Evolutionary conservation across 2,797 vertebrate species (phyloP), one percentile per base, ranked within the genome.

Genomic region (Poeciliopsis infans): DNA sequence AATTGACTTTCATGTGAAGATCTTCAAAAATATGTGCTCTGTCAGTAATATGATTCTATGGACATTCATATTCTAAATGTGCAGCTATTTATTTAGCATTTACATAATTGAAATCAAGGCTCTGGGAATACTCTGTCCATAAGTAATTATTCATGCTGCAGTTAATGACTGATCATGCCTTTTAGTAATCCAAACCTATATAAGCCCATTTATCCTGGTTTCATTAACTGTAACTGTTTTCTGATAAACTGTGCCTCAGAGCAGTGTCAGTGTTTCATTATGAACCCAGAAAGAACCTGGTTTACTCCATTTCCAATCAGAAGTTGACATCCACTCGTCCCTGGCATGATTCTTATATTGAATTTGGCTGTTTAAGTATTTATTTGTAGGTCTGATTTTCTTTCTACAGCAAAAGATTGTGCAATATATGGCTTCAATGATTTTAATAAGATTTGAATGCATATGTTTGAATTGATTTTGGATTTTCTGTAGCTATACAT

Each of bases 201-300:
- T 70, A 75, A 68, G 57, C 53, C 20, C 5, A 18, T 39, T 57
- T 36, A 31, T 31, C n/a, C 51, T 10, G 13, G 71, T 84, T 59
- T 84, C 74, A 85, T 75, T 72, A 78, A 71, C 78, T 72, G 77
- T 74, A 55, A 66, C 59, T 64, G 72, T 79, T 69, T 80, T 86
- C n/a, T 71, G 70, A 82, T 74, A 66, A 83, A 71, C 43, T 71
- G 23, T 46, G 28, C 68, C 41, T 45, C 43, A 74, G 76, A 64
- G 72, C 10, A 68, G 55, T 33, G 55, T 39, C 33, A 41, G 45
- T 36, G 15, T 33, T 82, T 77, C 59, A 74, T 61, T 72, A 45
- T 57, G 59, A 82, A 78, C 43, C 10, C 43, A 73, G 4, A 61
- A 75, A 79, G 49, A 39, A 81, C 68, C 47, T 49, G n/a, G 25